A percentile compares a stretch with the other conserved stretches of the same genome.
phyloP scores from a whole-genome alignment of 1,140 invertebrate species.

The Heliconius hewitsoni region DNA sequence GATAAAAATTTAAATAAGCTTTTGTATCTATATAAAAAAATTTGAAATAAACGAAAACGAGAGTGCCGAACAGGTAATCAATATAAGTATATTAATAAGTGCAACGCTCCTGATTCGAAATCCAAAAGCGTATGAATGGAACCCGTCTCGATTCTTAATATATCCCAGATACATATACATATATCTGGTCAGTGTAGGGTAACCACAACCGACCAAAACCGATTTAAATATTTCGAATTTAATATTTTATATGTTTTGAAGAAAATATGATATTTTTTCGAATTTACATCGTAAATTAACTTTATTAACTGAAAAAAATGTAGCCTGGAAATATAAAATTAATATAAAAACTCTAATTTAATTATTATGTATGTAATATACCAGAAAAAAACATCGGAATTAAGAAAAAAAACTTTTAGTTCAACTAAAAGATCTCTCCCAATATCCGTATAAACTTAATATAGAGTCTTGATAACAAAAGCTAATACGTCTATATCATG shows the following conservation, averaged over 20 bases:
- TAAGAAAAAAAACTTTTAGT: not conserved
- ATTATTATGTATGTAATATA: not conserved
- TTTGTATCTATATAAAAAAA: not conserved
- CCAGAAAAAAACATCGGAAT: not conserved
- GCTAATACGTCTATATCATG: slow-evolving; percentile 8
- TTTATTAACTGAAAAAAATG: too few relatives aligned
- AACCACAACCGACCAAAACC: not conserved
- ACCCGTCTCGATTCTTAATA: slow-evolving; percentile 36
- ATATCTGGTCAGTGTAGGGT: slow-evolving; percentile 3
- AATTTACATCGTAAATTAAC: too few relatives aligned
- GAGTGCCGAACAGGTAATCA: slow-evolving; percentile 14
- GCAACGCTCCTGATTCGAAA: slow-evolving; percentile 37
- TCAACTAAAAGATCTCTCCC: not conserved
- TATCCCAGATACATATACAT: slow-evolving; percentile 22
- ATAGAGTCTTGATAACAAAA: slow-evolving; percentile 7
- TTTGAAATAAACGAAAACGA: slow-evolving; percentile 8
- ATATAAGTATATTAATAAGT: slow-evolving; percentile 26
- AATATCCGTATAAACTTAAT: not conserved
- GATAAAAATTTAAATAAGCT: not conserved
- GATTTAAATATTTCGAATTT: not conserved
- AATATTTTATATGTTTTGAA: not conserved
- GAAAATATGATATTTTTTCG: too few relatives aligned
- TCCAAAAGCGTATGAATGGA: slow-evolving; percentile 44
- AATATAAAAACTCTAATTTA: not conserved
- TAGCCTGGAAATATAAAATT: too few relatives aligned